A percentile compares a stretch with the other conserved stretches of the same genome.
Conservation (phyloP, 2,888 invertebrate genomes). For the Lasiommata megera region DNA sequence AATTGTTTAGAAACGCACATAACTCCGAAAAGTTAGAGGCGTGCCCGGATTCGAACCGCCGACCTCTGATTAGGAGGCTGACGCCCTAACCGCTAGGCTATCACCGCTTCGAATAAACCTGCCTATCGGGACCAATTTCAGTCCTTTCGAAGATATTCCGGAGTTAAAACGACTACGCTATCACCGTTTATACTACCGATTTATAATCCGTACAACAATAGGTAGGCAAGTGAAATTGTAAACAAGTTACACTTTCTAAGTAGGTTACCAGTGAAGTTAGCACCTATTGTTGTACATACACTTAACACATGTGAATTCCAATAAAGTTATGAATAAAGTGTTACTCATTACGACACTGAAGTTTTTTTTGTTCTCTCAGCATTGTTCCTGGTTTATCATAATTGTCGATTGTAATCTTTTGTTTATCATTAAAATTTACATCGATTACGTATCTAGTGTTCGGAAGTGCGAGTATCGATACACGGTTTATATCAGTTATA, state of each 20-base stretch:
- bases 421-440: constrained; percentile 17
- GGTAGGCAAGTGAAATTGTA: constrained; percentile 6
- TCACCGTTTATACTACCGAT: background rate
- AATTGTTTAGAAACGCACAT: no score
- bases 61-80: no score
- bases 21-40: no score
- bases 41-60: no score
- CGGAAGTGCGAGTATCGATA: background rate
- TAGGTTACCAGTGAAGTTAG: constrained; percentile 31
- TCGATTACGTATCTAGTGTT: constrained; percentile 7
- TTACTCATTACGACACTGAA: constrained; percentile 29
- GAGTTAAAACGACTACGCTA: no score
- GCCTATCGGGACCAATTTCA: no score
- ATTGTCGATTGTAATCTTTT: constrained; percentile 19
- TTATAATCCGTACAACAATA: background rate
- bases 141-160: no score
- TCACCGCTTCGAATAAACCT: no score
- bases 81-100: no score
- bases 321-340: constrained; percentile 40
- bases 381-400: constrained; percentile 19
- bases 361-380: constrained; percentile 21
- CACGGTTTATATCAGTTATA: background rate
- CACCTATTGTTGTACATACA: constrained; percentile 7
- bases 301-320: constrained; percentile 48
- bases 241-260: constrained; percentile 19